Evolutionary conservation across 2,113 vertebrate species (phyloP).

Genomic region (Psilopogon haemacephalus): DNA sequence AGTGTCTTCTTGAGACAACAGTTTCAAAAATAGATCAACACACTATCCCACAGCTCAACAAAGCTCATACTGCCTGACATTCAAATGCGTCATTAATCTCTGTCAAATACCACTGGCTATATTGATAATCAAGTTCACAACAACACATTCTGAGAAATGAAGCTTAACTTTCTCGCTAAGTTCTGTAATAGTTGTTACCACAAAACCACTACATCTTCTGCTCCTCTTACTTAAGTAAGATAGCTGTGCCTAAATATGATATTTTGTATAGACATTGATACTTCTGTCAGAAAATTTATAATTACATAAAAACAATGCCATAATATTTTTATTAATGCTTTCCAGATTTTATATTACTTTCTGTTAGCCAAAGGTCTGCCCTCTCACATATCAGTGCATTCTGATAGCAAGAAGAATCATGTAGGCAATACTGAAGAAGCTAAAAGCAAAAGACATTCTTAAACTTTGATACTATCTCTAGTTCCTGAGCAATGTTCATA

Average conservation of each 20-base stretch:
- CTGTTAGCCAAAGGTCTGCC: background rate
- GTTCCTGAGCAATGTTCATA: background rate
- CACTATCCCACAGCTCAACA: background rate
- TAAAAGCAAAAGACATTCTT: background rate
- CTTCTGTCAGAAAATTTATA: constrained; percentile 42
- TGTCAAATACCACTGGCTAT: background rate
- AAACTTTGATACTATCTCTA: background rate
- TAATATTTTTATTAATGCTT: background rate
- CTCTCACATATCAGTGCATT: background rate
- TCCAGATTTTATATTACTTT: background rate
- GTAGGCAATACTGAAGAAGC: background rate
- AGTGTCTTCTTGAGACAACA: background rate
- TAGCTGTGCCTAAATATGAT: background rate
- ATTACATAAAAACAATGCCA: constrained; percentile 50
- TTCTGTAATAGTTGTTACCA: background rate
- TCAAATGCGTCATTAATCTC: background rate
- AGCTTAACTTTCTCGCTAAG: background rate
- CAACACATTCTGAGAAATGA: background rate
- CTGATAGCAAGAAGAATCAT: background rate
- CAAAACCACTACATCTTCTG: background rate
- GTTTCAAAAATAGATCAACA: background rate
- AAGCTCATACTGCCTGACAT: background rate
- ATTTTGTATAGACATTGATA: constrained; percentile 33
- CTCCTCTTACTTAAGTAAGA: constrained; percentile 16
- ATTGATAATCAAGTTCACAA: background rate